phyloP scores from a whole-genome alignment of 1,140 invertebrate genomes.

The Saxidomus purpurata region DNA sequence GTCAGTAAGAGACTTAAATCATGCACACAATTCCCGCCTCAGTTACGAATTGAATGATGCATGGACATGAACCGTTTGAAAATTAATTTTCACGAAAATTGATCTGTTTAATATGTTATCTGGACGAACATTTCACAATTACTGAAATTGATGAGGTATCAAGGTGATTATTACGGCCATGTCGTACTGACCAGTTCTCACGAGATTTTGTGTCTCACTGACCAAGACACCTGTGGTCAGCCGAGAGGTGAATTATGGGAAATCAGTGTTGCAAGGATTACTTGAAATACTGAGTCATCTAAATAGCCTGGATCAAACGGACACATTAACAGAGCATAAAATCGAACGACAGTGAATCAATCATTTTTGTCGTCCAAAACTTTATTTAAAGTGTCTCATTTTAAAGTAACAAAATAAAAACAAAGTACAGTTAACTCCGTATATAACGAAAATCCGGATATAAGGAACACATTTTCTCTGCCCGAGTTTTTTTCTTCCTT shows the following conservation, averaged over 20 bases:
- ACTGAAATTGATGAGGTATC: slow-evolving; percentile 62
- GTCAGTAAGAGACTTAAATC: slow-evolving; percentile 29
- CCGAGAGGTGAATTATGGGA: slow-evolving; percentile 62
- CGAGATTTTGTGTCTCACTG: slow-evolving; percentile 48
- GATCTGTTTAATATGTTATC: slow-evolving; percentile 63
- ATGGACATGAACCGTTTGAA: slow-evolving; percentile 65
- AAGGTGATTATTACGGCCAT: slow-evolving; percentile 18
- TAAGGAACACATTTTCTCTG: too few relatives aligned
- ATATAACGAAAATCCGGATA: too few relatives aligned
- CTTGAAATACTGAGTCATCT: slow-evolving; percentile 6
- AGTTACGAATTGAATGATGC: slow-evolving; percentile 44
- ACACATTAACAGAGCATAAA: background rate
- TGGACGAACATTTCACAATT: slow-evolving; percentile 53
- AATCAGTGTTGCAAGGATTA: slow-evolving; percentile 42
- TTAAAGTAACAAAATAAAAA: too few relatives aligned
- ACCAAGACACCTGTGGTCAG: slow-evolving; percentile 70
- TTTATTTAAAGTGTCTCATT: too few relatives aligned
- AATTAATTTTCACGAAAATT: slow-evolving; percentile 67
- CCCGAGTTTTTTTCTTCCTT: too few relatives aligned
- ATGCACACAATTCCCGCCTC: slow-evolving; percentile 46
- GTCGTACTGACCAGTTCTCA: slow-evolving; percentile 64
- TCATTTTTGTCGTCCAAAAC: background rate
- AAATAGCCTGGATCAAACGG: background rate
- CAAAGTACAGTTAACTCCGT: too few relatives aligned
- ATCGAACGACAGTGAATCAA: background rate